Conservation (phyloP, 1,140 invertebrate genomes). For the Mesaphorura yosii region DNA sequence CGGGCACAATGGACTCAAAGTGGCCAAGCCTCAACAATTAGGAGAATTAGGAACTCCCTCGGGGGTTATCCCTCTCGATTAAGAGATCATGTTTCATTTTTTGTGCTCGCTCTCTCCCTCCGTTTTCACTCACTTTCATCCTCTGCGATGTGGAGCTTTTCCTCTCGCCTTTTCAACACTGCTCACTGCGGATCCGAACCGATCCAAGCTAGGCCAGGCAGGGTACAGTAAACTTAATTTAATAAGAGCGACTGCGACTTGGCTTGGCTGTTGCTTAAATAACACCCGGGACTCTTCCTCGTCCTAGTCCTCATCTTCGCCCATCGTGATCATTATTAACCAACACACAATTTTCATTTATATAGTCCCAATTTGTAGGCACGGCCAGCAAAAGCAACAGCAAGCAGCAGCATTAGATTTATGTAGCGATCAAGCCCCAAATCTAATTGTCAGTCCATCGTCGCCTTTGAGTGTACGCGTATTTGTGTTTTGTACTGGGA, state of each 20-base stretch:
- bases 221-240: slow-evolving; percentile 22
- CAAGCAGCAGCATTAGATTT: too few species aligned
- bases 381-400: too few species aligned
- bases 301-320: background rate
- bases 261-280: too few species aligned
- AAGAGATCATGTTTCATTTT: slow-evolving; percentile 31
- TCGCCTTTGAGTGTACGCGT: too few species aligned
- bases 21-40: slow-evolving; percentile 31
- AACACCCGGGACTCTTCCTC: slow-evolving; percentile 2
- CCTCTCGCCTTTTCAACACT: slow-evolving; percentile 15
- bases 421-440: too few species aligned
- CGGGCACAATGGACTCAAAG: slow-evolving; percentile 6
- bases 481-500: too few species aligned
- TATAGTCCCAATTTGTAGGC: too few species aligned
- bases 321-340: too few species aligned
- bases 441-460: too few species aligned
- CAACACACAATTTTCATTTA: too few species aligned
- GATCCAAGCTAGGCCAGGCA: background rate
- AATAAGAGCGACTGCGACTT: slow-evolving; percentile 26
- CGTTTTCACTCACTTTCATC: background rate
- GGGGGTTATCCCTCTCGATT: slow-evolving; percentile 32
- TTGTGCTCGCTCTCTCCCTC: background rate
- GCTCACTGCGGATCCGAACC: background rate
- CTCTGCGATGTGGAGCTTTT: background rate
- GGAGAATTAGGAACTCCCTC: slow-evolving; percentile 31